Percentiles rank a stretch among this genome's conserved stretches.
phyloP scores from a whole-genome alignment of 2,113 vertebrate genomes.

The Alethe diademata region DNA sequence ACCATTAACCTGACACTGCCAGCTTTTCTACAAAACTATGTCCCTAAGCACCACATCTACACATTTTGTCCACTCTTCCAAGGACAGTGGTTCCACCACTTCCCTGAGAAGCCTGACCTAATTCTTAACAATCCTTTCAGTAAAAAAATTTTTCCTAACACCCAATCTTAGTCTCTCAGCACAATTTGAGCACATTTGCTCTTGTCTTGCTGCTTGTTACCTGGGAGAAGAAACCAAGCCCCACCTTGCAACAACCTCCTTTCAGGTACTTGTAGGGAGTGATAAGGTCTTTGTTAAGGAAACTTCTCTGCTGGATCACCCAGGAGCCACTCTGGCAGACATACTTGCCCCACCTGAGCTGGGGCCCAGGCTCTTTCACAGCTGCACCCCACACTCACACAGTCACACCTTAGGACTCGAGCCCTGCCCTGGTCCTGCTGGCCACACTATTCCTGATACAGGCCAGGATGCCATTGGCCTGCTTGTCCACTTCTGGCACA shows the following conservation, averaged over 20 bases:
- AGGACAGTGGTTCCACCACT: not conserved
- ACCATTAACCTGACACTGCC: not conserved
- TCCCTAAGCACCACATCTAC: not conserved
- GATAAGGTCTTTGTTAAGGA: not conserved
- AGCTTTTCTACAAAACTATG: not conserved
- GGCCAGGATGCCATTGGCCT: not conserved
- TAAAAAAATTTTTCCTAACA: not conserved
- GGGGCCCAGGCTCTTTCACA: not conserved
- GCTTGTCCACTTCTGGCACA: not conserved
- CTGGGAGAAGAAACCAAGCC: not conserved
- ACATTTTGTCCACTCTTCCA: not conserved
- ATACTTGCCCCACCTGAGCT: not conserved
- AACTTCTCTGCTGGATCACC: not conserved
- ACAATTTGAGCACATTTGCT: not conserved
- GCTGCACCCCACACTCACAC: not conserved
- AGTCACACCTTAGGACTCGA: rapidly evolving
- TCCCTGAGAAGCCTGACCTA: not conserved
- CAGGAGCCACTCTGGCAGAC: too few species aligned
- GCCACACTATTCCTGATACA: not conserved
- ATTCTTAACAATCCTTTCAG: not conserved
- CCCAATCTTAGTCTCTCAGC: not conserved
- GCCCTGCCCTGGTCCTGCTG: not conserved
- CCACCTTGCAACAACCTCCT: rapidly evolving
- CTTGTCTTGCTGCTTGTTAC: not conserved
- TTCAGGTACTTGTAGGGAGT: not conserved